Base-by-base conservation (phyloP, 2,888 invertebrate species). In the Sarcophaga variegata region DNA sequence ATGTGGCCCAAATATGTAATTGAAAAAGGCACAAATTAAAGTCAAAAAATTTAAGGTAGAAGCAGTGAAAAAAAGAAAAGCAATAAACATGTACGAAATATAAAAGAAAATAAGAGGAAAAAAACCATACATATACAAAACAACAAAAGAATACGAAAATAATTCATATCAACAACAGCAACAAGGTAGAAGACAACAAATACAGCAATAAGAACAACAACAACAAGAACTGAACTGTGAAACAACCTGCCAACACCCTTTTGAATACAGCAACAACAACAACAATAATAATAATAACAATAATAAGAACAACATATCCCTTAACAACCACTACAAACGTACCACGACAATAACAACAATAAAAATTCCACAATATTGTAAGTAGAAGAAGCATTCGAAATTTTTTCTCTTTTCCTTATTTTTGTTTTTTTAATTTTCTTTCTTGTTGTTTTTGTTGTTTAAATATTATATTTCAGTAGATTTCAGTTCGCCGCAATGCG, bases 171-270 rank as follows among this genome's bases (percentile, higher is more conserved):
- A 54, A 54, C 17, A 70, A 67, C 66, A 74, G 25, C 22, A 81
- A 69, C 47, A 69, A 69, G 66, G 75, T 60, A 64, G 49, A 49
- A 49, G 27, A 14, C 70, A 64, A 37, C 25, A 25, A 25, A 25
- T 25, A 25, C 3, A 25, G 25, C 25, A 25, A 25, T 25, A 25
- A 25, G 5, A 20, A 79, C 62, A 69, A 22, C 22, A 22, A 60
- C 27, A 49, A 67, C 17, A 69, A 49, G 10, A 14, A 72, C 47
- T 75, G 75, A 22, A 22, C 22, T 22, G 20, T 37, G 76, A 70
- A 78, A 72, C 75, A 80, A 45, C 71, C 84, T 84, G 84, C 71
- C 76, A 76, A 81, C 80, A 84, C 76, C 75, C 80, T 62, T 76
- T 37, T 37, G 20, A 49, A 67, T 67, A 14, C 1, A 20, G 17